Conservation (phyloP, 2,113 vertebrate genomes). For the Gnathonemus echidnorhynchus region DNA sequence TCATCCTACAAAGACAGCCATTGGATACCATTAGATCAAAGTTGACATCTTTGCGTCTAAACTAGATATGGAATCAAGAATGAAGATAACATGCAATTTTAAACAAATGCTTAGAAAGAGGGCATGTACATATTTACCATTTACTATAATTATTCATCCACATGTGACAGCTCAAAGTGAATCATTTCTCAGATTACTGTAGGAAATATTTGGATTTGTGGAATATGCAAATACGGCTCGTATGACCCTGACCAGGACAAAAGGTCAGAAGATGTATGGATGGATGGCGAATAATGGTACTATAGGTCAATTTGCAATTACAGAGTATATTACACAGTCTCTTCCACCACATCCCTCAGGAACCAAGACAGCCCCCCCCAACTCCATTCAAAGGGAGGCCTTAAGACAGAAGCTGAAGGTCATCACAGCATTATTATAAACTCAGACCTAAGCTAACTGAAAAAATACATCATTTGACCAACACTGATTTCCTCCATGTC, state of each 20-base stretch:
- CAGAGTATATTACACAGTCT: neutral
- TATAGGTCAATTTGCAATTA: neutral
- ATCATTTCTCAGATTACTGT: neutral
- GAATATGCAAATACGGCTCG: neutral
- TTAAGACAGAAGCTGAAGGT: neutral
- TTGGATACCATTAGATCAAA: neutral
- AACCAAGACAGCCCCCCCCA: neutral
- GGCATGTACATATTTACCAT: neutral
- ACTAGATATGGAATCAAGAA: neutral
- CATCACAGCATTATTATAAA: neutral
- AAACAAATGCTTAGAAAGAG: neutral
- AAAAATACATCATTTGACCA: neutral
- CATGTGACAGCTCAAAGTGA: neutral
- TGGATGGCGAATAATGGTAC: neutral
- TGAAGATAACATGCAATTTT: neutral
- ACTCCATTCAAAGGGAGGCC: neutral
- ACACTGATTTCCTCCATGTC: neutral
- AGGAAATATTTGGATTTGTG: neutral
- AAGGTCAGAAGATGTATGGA: neutral
- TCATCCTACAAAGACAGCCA: conserved; percentile 64
- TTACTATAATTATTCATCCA: neutral
- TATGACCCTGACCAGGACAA: neutral
- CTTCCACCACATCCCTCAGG: neutral
- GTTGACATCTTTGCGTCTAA: neutral
- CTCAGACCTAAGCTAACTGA: neutral